Conservation (phyloP, 1,140 invertebrate genomes). For the Anastatus disparis region DNA sequence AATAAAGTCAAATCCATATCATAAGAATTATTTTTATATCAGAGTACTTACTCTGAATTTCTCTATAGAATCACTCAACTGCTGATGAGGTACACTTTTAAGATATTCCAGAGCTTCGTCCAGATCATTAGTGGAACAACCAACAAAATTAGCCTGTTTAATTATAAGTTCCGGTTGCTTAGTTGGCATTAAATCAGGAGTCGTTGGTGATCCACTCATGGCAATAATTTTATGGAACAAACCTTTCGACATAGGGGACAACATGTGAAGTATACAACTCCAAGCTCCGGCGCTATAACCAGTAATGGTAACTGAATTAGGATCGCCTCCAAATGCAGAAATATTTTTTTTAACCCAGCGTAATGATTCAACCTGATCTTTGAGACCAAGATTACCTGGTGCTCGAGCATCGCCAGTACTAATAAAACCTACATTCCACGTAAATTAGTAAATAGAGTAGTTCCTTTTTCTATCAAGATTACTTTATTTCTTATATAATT, state of each 20-base stretch:
- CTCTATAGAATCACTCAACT: constrained; percentile 24
- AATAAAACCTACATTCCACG: constrained; percentile 70
- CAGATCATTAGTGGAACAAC: constrained; percentile 54
- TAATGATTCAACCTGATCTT: constrained; percentile 79
- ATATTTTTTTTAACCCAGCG: constrained; percentile 81
- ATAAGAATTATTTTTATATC: constrained; percentile 58
- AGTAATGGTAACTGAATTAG: constrained; percentile 73
- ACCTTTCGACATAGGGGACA: constrained; percentile 70
- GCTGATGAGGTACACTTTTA: constrained; percentile 57
- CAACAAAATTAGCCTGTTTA: constrained; percentile 67
- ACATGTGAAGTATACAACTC: constrained; percentile 72
- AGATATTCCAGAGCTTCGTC: constrained; percentile 72
- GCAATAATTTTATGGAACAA: constrained; percentile 66
- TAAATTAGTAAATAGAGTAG: no score
- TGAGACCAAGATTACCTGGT: constrained; percentile 79
- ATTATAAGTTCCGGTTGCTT: constrained; percentile 70
- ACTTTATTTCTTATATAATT: constrained; percentile 10
- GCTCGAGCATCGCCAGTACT: constrained; percentile 73
- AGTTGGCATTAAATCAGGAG: constrained; percentile 66
- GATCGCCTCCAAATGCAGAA: constrained; percentile 79
- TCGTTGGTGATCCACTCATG: constrained; percentile 70
- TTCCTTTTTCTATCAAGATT: neutral
- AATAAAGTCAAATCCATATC: no score
- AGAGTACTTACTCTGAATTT: constrained; percentile 40
- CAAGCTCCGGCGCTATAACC: constrained; percentile 77